Conservation (phyloP, 2,113 vertebrate genomes). For the Ploceus nigricollis region DNA sequence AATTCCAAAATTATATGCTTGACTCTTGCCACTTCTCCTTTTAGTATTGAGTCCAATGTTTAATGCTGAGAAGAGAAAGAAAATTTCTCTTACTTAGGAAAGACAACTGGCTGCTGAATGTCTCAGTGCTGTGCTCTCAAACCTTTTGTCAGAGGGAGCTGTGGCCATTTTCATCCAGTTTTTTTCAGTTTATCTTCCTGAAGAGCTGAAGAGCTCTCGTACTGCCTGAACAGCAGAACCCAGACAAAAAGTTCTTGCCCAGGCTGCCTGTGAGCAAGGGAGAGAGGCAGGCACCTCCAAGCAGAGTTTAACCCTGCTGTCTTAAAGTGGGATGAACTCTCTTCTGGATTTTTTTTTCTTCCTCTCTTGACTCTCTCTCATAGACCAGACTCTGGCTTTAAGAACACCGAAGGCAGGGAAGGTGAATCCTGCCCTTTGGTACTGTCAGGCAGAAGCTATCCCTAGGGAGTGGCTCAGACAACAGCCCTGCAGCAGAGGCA, state of each 20-base stretch:
- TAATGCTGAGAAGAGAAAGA: background rate
- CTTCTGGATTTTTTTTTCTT: background rate
- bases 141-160: background rate
- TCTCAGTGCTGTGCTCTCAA: background rate
- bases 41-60: background rate
- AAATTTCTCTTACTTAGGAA: background rate
- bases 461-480: background rate
- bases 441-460: background rate
- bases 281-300: background rate
- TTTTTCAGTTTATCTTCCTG: background rate
- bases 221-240: background rate
- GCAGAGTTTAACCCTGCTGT: background rate
- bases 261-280: background rate
- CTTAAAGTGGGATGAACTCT: background rate
- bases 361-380: background rate
- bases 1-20: background rate
- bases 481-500: background rate
- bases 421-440: background rate
- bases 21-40: background rate
- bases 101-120: background rate
- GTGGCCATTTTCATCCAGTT: background rate
- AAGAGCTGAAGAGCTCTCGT: rapidly evolving
- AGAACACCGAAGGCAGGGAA: background rate
- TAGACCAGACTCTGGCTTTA: background rate
- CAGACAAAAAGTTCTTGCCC: background rate